A percentile compares a stretch with the other conserved stretches of the same genome.
phyloP scores from a whole-genome alignment of 2,113 vertebrate genomes.

The Pseudorectes ferrugineus region DNA sequence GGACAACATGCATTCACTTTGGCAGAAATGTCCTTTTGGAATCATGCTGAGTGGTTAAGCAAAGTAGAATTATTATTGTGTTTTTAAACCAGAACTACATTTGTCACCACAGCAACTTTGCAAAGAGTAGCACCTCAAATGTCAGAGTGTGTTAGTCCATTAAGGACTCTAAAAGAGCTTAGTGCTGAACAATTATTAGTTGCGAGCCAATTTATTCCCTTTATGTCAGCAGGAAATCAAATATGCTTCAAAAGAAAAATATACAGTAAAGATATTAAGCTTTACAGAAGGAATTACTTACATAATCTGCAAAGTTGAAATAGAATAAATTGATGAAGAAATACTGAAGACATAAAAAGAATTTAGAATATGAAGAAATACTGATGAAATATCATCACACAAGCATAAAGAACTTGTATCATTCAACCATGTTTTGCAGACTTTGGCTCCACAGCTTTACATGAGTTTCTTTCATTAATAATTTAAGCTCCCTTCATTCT shows the following conservation, averaged over 20 bases:
- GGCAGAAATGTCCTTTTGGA: not conserved
- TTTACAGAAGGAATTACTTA: not conserved
- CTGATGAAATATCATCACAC: not conserved
- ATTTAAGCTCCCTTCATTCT: not conserved
- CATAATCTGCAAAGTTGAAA: not conserved
- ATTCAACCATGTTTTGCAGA: not conserved
- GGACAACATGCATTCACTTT: not conserved
- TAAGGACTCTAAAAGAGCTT: not conserved
- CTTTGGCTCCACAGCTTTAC: not conserved
- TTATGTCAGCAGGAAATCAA: not conserved
- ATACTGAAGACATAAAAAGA: not conserved
- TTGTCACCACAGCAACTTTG: constrained; percentile 56
- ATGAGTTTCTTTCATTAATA: not conserved
- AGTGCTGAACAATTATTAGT: not conserved
- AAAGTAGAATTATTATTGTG: constrained; percentile 15
- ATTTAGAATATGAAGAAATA: not conserved
- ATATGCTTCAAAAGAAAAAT: not conserved
- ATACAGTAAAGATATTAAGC: not conserved
- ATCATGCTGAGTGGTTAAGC: constrained; percentile 11
- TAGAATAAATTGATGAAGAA: not conserved
- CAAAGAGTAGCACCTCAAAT: not conserved
- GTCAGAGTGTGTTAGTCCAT: not conserved
- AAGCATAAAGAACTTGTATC: not conserved
- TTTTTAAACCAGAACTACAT: not conserved
- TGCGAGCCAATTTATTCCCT: not conserved